These are phyloP conservation scores for Eulemur macaco DNA, from an alignment of 2,113 vertebrate genomes.

Conservation along the genomic window DNA sequence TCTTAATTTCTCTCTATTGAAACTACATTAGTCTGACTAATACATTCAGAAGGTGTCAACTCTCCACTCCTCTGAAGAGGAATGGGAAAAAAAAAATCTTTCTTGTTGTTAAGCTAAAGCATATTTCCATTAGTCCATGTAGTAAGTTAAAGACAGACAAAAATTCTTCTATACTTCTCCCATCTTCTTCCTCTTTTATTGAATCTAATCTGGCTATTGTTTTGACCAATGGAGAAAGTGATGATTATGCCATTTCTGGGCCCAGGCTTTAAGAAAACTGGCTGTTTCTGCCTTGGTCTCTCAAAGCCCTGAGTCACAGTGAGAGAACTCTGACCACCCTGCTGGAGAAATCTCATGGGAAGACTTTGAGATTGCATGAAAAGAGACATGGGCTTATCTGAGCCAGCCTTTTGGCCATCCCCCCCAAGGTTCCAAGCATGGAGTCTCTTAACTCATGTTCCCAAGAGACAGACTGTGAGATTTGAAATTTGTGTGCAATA, in stretches of 20 bases:
- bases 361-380: background rate
- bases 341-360: background rate
- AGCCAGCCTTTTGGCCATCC: background rate
- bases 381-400: background rate
- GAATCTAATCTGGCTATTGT: background rate
- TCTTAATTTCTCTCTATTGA: background rate
- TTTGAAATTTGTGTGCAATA: background rate
- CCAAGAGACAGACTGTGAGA: background rate
- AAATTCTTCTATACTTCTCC: background rate
- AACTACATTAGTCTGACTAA: background rate
- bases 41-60: background rate
- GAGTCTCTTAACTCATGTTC: background rate
- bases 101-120: background rate
- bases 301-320: background rate
- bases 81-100: background rate
- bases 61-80: background rate
- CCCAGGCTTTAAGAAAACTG: background rate
- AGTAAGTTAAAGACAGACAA: background rate
- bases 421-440: background rate
- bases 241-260: background rate
- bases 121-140: background rate
- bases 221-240: background rate
- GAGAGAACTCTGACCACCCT: background rate
- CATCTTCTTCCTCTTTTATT: background rate
- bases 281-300: background rate